phyloP scores from a whole-genome alignment of 2,888 invertebrate species.

The Eulithis testata region DNA sequence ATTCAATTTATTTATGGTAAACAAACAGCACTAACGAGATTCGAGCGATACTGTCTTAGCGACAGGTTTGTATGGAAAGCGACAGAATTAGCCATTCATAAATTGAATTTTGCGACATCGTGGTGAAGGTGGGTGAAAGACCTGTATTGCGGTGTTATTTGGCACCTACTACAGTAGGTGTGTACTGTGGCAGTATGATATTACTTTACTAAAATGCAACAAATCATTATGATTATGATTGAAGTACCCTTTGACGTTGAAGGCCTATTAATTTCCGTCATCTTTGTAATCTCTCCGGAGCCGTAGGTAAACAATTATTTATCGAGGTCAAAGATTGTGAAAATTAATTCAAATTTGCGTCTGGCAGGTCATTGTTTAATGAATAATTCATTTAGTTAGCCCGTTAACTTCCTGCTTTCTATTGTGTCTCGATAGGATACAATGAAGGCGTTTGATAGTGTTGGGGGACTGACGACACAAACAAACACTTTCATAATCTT shows the following conservation, averaged over 20 bases:
- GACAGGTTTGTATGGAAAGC: no score
- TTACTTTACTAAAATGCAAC: no score
- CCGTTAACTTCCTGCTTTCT: constrained; percentile 49
- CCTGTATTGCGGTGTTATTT: no score
- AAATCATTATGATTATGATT: no score
- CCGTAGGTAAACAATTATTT: constrained; percentile 18
- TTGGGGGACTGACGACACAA: constrained; percentile 36
- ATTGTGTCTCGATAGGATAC: constrained; percentile 49
- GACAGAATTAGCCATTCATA: no score
- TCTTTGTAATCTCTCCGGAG: constrained; percentile 5
- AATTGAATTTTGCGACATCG: no score
- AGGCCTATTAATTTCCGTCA: not conserved
- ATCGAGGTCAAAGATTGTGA: constrained; percentile 41
- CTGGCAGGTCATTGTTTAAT: constrained; percentile 54
- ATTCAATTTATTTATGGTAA: no score
- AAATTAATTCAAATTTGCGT: constrained; percentile 54
- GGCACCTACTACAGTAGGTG: no score
- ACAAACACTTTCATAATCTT: constrained; percentile 21
- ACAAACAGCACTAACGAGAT: no score
- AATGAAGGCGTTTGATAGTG: constrained; percentile 43
- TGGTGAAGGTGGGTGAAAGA: no score
- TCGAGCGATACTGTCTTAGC: no score
- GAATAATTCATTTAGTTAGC: constrained; percentile 59
- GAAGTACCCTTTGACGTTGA: not conserved
- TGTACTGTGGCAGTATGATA: no score